These are phyloP conservation scores for Aleiodes leptofemur DNA, from an alignment of 2,888 invertebrate species.

Conservation along the genomic window DNA sequence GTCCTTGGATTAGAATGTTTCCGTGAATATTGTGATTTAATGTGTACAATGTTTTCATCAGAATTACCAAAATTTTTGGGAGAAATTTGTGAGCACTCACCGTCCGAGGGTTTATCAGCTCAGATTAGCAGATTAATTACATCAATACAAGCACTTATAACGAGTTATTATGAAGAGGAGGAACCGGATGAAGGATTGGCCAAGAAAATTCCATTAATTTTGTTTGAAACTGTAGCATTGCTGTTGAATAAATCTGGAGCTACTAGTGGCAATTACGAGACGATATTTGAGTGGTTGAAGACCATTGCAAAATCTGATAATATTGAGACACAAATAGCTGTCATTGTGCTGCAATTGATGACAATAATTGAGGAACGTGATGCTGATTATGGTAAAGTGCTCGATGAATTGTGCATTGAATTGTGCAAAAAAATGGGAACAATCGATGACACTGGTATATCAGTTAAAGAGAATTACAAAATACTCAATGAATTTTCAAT, in stretches of 20 bases:
- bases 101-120: constrained; percentile 49
- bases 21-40: constrained; percentile 73
- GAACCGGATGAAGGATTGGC: constrained; percentile 54
- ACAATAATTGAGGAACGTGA: constrained; percentile 65
- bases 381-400: constrained; percentile 60
- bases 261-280: constrained; percentile 45
- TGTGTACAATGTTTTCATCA: constrained; percentile 68
- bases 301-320: constrained; percentile 58
- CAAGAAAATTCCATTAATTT: constrained; percentile 62
- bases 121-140: constrained; percentile 62
- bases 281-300: constrained; percentile 61
- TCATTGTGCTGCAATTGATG: constrained; percentile 62
- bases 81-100: constrained; percentile 71
- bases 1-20: constrained; percentile 79
- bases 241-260: constrained; percentile 61
- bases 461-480: constrained; percentile 61
- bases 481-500: constrained; percentile 72
- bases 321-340: constrained; percentile 56
- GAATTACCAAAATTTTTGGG: constrained; percentile 74
- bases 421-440: constrained; percentile 74
- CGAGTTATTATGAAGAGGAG: constrained; percentile 58
- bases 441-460: constrained; percentile 68
- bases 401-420: constrained; percentile 74
- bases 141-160: constrained; percentile 59
- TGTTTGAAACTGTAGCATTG: constrained; percentile 66